phyloP scores from a whole-genome alignment of 2,113 vertebrate genomes.

The Chaetodon trifascialis region DNA sequence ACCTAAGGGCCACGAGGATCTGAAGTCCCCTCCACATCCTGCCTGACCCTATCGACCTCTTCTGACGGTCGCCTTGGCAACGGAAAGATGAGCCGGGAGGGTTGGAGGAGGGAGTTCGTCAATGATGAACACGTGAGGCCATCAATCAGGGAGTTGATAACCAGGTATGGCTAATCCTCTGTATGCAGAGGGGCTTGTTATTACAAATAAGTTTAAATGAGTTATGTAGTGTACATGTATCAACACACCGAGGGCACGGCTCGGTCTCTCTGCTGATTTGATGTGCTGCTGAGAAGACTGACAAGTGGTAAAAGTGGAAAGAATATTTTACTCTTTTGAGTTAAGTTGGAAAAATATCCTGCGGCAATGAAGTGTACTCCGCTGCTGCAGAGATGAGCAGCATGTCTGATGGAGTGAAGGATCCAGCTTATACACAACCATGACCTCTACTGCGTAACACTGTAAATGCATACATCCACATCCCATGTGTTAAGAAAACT shows the following conservation, averaged over 20 bases:
- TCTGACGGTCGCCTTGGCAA: constrained; percentile 77
- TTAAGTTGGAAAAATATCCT: constrained; percentile 44
- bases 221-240: constrained; percentile 31
- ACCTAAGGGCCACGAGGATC: constrained; percentile 58
- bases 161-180: constrained; percentile 42
- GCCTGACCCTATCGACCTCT: constrained; percentile 79
- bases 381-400: constrained; percentile 1
- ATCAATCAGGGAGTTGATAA: constrained; percentile 65
- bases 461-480: background rate
- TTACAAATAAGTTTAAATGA: constrained; percentile 39
- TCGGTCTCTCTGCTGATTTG: background rate
- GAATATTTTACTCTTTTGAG: constrained; percentile 30
- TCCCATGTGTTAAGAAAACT: constrained; percentile 6
- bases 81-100: constrained; percentile 72
- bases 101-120: constrained; percentile 20
- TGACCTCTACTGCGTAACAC: constrained; percentile 27
- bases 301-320: background rate
- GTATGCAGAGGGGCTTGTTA: constrained; percentile 37
- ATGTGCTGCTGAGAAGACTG: constrained; percentile 6
- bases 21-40: constrained; percentile 67
- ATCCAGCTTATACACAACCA: constrained; percentile 18
- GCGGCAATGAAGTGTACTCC: background rate
- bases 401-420: constrained; percentile 17
- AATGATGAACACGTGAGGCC: constrained; percentile 31
- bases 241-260: constrained; percentile 48